These are phyloP conservation scores for Vannuccia rotundouncinata DNA, from an alignment of 2,888 invertebrate genomes.

Conservation along the genomic window DNA sequence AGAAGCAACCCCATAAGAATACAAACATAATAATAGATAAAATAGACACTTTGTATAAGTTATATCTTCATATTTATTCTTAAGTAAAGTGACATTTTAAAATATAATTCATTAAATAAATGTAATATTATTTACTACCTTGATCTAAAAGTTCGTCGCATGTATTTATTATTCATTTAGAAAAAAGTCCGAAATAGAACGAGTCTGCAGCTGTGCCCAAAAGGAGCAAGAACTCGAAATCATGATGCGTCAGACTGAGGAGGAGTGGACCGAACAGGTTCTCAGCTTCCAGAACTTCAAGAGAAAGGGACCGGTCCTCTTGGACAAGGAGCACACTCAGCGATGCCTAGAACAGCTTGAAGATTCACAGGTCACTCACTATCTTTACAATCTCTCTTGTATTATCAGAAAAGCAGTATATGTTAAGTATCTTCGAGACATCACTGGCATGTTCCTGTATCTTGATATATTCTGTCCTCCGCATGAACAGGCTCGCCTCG, in stretches of 20 bases:
- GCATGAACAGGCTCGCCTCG: slow-evolving; percentile 16
- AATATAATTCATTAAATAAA: too few species aligned
- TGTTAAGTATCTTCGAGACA: not conserved
- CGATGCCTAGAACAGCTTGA: slow-evolving; percentile 55
- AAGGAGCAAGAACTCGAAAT: slow-evolving; percentile 55
- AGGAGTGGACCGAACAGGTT: slow-evolving; percentile 57
- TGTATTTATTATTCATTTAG: too few species aligned
- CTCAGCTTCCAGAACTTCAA: slow-evolving; percentile 55
- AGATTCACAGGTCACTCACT: slow-evolving; percentile 50
- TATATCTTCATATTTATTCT: too few species aligned
- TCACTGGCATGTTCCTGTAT: not conserved
- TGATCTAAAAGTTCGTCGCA: too few species aligned
- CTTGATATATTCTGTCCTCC: not conserved
- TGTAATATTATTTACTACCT: too few species aligned
- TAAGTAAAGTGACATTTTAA: too few species aligned
- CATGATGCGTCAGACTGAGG: slow-evolving; percentile 55
- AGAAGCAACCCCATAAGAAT: too few species aligned
- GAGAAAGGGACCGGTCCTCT: slow-evolving; percentile 53
- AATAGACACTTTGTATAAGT: too few species aligned
- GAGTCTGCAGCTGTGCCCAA: slow-evolving; percentile 54
- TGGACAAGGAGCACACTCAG: slow-evolving; percentile 54
- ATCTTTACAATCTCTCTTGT: not conserved
- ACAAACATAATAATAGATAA: too few species aligned
- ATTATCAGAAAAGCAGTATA: too few species aligned
- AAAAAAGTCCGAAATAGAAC: slow-evolving; percentile 51